Evolutionary conservation across 2,888 invertebrate species (phyloP).

Genomic region (Ctena decussata): DNA sequence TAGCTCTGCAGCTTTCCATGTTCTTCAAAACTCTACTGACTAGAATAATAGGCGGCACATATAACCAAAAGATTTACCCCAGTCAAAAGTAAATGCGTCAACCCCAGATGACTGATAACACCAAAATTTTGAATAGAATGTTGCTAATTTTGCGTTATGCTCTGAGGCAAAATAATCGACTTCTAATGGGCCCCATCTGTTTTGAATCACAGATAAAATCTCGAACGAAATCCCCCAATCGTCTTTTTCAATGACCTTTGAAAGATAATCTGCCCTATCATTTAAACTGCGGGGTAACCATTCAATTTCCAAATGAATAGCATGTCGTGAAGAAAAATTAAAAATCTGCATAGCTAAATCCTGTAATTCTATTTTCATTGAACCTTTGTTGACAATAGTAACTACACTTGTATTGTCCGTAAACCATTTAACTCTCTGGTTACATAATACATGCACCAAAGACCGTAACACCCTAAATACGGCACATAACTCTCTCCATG

Average conservation of each 20-base stretch:
- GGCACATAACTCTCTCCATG: constrained; percentile 36
- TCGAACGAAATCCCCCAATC: constrained; percentile 34
- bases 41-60: too few relatives aligned
- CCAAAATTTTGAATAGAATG: constrained; percentile 21
- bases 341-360: constrained; percentile 21
- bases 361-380: constrained; percentile 42
- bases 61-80: too few relatives aligned
- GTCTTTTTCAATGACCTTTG: constrained; percentile 35
- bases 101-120: too few relatives aligned
- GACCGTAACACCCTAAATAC: constrained; percentile 27
- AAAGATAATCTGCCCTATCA: constrained; percentile 39
- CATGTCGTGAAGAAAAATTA: constrained; percentile 9
- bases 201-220: constrained; percentile 1
- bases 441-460: not conserved
- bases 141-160: constrained; percentile 23
- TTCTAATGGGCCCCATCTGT: not conserved
- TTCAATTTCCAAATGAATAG: constrained; percentile 24
- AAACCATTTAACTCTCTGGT: constrained; percentile 35
- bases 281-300: constrained; percentile 29
- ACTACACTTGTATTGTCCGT: constrained; percentile 27
- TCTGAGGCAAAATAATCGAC: not conserved
- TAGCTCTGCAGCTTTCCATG: too few relatives aligned
- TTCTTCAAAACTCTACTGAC: too few relatives aligned
- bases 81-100: too few relatives aligned
- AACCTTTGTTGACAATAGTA: constrained; percentile 27